Evolutionary conservation across 2,113 vertebrate species (phyloP).

Genomic region (Sisor rabdophorus): DNA sequence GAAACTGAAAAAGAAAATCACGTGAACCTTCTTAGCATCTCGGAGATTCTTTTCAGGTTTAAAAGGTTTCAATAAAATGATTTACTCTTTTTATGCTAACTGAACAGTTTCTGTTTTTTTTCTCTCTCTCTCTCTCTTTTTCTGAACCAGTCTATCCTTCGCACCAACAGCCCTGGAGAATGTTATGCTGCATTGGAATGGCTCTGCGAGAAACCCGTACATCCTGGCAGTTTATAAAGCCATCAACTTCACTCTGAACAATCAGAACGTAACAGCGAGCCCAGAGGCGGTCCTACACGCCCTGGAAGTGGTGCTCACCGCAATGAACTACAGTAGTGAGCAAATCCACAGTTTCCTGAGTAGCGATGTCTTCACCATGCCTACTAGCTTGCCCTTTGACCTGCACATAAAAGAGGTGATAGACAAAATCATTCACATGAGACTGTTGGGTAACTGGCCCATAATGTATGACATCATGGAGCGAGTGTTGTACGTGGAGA

Average conservation of each 20-base stretch:
- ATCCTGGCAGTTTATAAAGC: constrained; percentile 47
- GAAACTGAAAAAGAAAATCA: too few relatives aligned
- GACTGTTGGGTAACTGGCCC: constrained; percentile 53
- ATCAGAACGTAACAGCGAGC: constrained; percentile 30
- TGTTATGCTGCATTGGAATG: constrained; percentile 38
- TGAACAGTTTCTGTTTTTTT: constrained; percentile 19
- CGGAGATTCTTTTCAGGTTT: too few relatives aligned
- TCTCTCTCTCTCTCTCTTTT: too few relatives aligned
- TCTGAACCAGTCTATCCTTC: constrained; percentile 53
- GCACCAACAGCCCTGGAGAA: constrained; percentile 52
- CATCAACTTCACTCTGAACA: constrained; percentile 49
- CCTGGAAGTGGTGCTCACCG: constrained; percentile 50
- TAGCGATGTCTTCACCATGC: constrained; percentile 25
- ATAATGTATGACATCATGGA: constrained; percentile 54
- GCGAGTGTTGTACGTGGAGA: constrained; percentile 46
- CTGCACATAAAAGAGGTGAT: constrained; percentile 47
- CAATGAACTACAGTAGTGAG: constrained; percentile 54
- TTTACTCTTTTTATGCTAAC: neutral
- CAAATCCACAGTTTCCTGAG: constrained; percentile 36
- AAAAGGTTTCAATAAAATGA: too few relatives aligned
- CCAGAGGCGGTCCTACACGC: constrained; percentile 55
- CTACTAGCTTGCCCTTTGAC: constrained; percentile 15
- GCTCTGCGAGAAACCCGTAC: constrained; percentile 46
- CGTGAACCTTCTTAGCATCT: too few relatives aligned
- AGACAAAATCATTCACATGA: constrained; percentile 43